Conservation (phyloP, 2,797 vertebrate genomes). For the Cyprinella venusta region DNA sequence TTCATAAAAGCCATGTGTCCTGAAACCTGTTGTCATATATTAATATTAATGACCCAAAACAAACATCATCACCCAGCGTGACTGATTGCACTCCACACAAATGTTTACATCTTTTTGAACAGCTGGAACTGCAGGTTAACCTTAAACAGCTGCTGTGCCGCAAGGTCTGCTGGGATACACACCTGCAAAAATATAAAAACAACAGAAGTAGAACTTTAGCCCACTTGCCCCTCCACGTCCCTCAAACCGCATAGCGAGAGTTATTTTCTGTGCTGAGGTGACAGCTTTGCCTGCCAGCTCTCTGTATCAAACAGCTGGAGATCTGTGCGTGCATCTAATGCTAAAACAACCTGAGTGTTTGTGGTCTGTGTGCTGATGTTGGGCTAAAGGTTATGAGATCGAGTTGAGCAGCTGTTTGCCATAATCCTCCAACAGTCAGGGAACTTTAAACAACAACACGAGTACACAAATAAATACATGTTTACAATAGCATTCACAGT, state of each 20-base stretch:
- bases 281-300: slow-evolving; percentile 41
- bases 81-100: slow-evolving; percentile 37
- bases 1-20: slow-evolving; percentile 47
- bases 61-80: slow-evolving; percentile 42
- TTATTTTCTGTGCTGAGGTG: slow-evolving; percentile 42
- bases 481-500: neutral
- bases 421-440: neutral
- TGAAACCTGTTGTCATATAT: slow-evolving; percentile 36
- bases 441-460: slow-evolving; percentile 6
- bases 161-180: slow-evolving; percentile 23
- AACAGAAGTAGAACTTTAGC: slow-evolving; percentile 35
- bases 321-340: slow-evolving; percentile 30
- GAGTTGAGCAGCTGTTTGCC: neutral
- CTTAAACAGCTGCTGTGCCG: slow-evolving; percentile 45
- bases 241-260: slow-evolving; percentile 17
- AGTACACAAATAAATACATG: neutral
- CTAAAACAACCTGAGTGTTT: slow-evolving; percentile 12
- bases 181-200: slow-evolving; percentile 30
- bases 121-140: slow-evolving; percentile 45
- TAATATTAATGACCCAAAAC: slow-evolving; percentile 57
- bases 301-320: slow-evolving; percentile 42
- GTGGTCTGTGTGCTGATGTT: slow-evolving; percentile 18
- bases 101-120: slow-evolving; percentile 50
- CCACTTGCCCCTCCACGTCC: slow-evolving; percentile 15
- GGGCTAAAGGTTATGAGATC: slow-evolving; percentile 17